Conservation (phyloP, 1,140 invertebrate species). For the Rhopalosiphum padi region DNA sequence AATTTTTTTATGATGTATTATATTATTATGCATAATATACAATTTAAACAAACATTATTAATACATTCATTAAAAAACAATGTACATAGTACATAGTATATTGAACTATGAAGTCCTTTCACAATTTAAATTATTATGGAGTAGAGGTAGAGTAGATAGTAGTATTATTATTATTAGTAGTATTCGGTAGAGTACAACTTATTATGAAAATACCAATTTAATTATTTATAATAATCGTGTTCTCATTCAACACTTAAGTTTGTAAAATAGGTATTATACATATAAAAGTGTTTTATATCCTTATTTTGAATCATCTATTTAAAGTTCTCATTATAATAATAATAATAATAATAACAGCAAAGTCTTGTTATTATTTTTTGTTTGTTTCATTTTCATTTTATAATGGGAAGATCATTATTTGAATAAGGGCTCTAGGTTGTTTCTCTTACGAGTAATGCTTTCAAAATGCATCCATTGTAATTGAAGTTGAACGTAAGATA, state of each 20-base stretch:
- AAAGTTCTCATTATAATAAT: constrained; percentile 3
- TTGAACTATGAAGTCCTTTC: neutral
- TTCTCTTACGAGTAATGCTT: neutral
- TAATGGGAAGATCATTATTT: constrained; percentile 15
- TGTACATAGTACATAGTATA: neutral
- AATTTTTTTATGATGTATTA: neutral
- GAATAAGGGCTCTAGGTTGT: neutral
- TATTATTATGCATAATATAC: neutral
- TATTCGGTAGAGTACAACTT: neutral
- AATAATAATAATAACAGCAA: neutral
- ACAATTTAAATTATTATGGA: neutral
- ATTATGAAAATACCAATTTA: neutral
- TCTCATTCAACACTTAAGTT: neutral
- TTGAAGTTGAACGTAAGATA: neutral
- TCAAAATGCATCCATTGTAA: constrained; percentile 17
- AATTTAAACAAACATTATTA: neutral
- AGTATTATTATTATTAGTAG: neutral
- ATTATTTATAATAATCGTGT: constrained; percentile 7
- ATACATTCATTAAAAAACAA: neutral
- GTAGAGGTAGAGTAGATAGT: no score
- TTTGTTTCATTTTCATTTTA: constrained; percentile 34
- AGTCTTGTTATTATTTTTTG: constrained; percentile 26
- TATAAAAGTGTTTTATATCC: neutral
- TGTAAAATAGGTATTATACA: neutral
- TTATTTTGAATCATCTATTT: constrained; percentile 8